These are phyloP conservation scores for Chrysolina haemoptera DNA, from an alignment of 2,888 invertebrate species.

Conservation along the genomic window DNA sequence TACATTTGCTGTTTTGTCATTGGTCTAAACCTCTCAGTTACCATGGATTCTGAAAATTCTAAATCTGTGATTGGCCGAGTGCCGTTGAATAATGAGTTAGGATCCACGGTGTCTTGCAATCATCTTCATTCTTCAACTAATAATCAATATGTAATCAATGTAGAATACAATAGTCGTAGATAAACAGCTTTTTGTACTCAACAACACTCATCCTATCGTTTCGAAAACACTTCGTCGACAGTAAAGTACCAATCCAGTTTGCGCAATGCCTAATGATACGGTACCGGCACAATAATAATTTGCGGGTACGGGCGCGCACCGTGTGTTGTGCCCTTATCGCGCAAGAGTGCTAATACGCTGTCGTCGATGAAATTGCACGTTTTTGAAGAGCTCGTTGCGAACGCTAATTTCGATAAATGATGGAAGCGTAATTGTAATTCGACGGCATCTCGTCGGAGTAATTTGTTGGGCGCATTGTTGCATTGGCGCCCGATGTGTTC, in stretches of 20 bases:
- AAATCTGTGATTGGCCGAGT: too few species aligned
- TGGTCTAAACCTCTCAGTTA: too few species aligned
- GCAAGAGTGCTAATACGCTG: slow-evolving; percentile 33
- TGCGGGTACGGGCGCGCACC: neutral
- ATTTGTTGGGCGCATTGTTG: slow-evolving; percentile 1
- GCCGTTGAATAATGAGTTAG: too few species aligned
- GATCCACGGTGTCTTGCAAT: too few species aligned
- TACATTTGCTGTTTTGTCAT: too few species aligned
- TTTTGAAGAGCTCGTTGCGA: slow-evolving; percentile 32
- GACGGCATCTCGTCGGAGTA: neutral
- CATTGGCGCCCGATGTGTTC: slow-evolving; percentile 4
- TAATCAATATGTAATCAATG: too few species aligned
- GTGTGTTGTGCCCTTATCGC: slow-evolving; percentile 26
- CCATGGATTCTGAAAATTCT: too few species aligned
- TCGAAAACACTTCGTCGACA: neutral
- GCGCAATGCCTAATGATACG: slow-evolving; percentile 24
- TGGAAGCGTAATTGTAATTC: slow-evolving; percentile 20
- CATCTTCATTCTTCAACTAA: too few species aligned
- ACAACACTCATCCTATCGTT: neutral
- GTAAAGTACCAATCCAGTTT: slow-evolving; percentile 7
- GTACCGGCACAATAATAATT: slow-evolving; percentile 14
- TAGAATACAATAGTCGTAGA: too few species aligned
- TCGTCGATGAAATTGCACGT: slow-evolving; percentile 42
- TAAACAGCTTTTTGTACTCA: neutral
- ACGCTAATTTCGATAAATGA: slow-evolving; percentile 37